These are phyloP conservation scores for Melanotaenia trifasciata DNA, from an alignment of 2,797 vertebrate species.

Conservation along the genomic window DNA sequence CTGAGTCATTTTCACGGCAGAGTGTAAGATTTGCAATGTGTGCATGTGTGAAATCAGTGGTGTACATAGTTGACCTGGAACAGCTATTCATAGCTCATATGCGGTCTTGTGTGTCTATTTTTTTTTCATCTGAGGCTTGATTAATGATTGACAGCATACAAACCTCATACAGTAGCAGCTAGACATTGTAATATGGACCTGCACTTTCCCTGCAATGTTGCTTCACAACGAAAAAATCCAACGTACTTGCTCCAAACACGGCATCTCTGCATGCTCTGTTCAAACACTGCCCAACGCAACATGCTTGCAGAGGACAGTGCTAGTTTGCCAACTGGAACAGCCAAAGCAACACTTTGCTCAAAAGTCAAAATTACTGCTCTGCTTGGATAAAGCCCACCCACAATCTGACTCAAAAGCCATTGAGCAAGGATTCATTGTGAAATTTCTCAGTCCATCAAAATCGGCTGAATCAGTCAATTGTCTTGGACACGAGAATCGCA, in stretches of 20 bases:
- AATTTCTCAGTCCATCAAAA: slow-evolving; percentile 46
- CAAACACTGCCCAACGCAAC: slow-evolving; percentile 33
- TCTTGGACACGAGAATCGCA: slow-evolving; percentile 18
- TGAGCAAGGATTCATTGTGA: slow-evolving; percentile 23
- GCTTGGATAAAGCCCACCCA: slow-evolving; percentile 8
- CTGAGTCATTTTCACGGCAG: slow-evolving; percentile 54
- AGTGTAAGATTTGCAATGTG: slow-evolving; percentile 11
- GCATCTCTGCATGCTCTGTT: slow-evolving; percentile 23
- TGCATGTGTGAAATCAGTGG: slow-evolving; percentile 15
- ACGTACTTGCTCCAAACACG: neutral
- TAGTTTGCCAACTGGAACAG: slow-evolving; percentile 26
- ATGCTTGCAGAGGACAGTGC: slow-evolving; percentile 3
- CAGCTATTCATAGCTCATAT: neutral
- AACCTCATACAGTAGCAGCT: neutral
- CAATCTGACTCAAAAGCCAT: slow-evolving; percentile 40
- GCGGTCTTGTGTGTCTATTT: neutral
- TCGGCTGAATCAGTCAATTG: slow-evolving; percentile 16
- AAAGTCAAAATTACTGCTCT: slow-evolving; percentile 1
- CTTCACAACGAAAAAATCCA: slow-evolving; percentile 5
- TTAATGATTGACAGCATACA: slow-evolving; percentile 42
- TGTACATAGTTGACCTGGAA: slow-evolving; percentile 7
- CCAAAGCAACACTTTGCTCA: slow-evolving; percentile 3
- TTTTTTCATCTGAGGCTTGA: neutral
- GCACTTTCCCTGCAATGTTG: slow-evolving; percentile 1
- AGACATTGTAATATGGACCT: slow-evolving; percentile 21